Base-by-base conservation (phyloP, 2,797 vertebrate species). In the Cuniculus paca region DNA sequence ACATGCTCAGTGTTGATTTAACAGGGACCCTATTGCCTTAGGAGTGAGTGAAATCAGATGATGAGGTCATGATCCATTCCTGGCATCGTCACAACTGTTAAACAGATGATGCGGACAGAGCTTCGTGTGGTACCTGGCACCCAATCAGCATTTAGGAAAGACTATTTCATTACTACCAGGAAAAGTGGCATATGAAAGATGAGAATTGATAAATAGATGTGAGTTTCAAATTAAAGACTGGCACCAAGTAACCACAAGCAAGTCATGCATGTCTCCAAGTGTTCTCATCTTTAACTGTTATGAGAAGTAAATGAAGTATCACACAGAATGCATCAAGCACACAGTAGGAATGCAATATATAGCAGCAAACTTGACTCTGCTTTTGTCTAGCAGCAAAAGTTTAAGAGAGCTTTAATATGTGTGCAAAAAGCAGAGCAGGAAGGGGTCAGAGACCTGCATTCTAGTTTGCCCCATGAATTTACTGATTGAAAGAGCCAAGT, bases 41-140 rank as follows among this genome's bases (percentile, higher is more conserved):
- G 24, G 24, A 95, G 68, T 63, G 20, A 39, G 72, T 92, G 24
- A 79, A 92, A 89, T 91, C 34, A 61, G 75, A 86, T 81, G 9
- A 19, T 36, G 34, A 50, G 28, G 14, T 50, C 20, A 36, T 26
- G 13, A 85, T 45, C 84, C 39, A 63, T 45, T 50, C 10, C 42
- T 89, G 17, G 54, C 45, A 60, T 5, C n/a, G 5, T 63, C 50
- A 60, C 16, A 70, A 90, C 58, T 34, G 94, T 60, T 81, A 75
- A 74, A 80, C 78, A 63, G 31, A 77, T 54, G 39, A 58, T 16
- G 6, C 20, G 24, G 14, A 2, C 7, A 48, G 81, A 70, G n/a
- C 31, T 61, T 39, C 24, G 34, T 26, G 1, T 20, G 14, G 50
- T 26, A n/a, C 42, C 77, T 70, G 34, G 5, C 26, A 61, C 61